phyloP scores from a whole-genome alignment of 2,113 vertebrate species.

The Peromyscus californicus region DNA sequence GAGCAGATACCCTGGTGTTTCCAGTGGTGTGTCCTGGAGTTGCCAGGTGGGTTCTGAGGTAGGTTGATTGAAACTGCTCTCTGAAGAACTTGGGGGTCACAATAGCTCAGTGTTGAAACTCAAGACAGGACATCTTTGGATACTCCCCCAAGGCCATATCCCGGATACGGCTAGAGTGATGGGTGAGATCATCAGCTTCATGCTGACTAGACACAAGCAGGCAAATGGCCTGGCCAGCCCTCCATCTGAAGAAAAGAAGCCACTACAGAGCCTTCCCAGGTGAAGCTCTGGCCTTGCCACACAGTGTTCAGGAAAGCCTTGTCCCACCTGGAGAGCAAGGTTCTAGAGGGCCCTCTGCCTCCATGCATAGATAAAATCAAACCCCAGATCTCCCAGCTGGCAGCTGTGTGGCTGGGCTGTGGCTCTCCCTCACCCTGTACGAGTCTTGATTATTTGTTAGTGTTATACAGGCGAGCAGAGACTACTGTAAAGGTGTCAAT shows the following conservation, averaged over 20 bases:
- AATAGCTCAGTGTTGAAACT: neutral
- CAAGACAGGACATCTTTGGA: neutral
- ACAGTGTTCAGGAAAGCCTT: neutral
- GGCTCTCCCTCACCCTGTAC: fast-evolving
- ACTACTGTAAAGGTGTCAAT: fast-evolving
- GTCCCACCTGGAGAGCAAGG: fast-evolving
- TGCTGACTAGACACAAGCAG: neutral
- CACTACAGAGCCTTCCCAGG: fast-evolving
- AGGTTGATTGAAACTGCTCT: neutral
- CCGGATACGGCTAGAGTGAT: neutral
- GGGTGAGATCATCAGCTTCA: neutral
- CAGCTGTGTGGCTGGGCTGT: fast-evolving
- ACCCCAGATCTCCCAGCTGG: neutral
- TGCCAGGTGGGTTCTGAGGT: no score
- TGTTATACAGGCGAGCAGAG: no score
- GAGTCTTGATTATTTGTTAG: neutral
- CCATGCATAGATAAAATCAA: neutral
- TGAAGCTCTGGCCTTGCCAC: neutral
- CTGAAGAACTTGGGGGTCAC: neutral
- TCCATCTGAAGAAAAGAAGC: neutral
- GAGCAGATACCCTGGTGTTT: neutral
- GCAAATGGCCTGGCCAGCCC: neutral
- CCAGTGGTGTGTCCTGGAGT: fast-evolving
- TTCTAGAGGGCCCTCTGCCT: neutral
- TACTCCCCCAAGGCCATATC: neutral